These are phyloP conservation scores for Halichondria panicea DNA, from an alignment of 37 sponge, comb jelly and placozoan species.

Conservation along the genomic window DNA sequence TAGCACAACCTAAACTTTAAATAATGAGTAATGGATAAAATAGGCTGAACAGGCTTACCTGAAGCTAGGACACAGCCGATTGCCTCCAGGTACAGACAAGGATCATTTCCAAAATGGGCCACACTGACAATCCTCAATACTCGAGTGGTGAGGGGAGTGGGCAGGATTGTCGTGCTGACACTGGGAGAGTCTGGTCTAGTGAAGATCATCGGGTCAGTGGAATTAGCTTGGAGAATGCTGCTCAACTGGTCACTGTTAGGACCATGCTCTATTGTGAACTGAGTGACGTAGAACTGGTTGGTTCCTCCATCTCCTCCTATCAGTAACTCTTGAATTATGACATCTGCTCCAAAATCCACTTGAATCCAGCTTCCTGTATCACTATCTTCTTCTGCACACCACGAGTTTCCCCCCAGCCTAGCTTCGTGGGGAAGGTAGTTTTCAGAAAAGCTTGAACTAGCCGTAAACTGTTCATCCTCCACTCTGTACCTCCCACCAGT, in stretches of 20 bases:
- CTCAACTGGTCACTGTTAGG: not conserved
- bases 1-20: too few species aligned
- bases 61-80: not conserved
- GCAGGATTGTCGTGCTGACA: not conserved
- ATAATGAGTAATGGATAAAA: too few species aligned
- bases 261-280: not conserved
- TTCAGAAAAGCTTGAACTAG: not conserved
- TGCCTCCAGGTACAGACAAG: slow-evolving; percentile 26
- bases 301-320: slow-evolving; percentile 14
- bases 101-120: not conserved
- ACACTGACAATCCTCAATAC: slow-evolving; percentile 18
- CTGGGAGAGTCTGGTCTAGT: not conserved
- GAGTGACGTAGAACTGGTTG: not conserved
- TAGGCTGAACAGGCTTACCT: slow-evolving; percentile 7
- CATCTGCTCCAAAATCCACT: slow-evolving; percentile 25
- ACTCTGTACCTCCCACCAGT: slow-evolving; percentile 6
- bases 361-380: slow-evolving; percentile 7
- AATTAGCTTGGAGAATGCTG: not conserved
- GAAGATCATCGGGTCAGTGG: not conserved
- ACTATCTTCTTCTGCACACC: not conserved
- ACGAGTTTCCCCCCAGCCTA: not conserved
- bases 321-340: not conserved
- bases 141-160: slow-evolving; percentile 4
- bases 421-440: not conserved
- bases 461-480: not conserved